Percentiles rank a stretch among this genome's conserved stretches.
These are phyloP conservation scores for Thera obeliscata DNA, from an alignment of 2,888 invertebrate species.

Conservation along the genomic window DNA sequence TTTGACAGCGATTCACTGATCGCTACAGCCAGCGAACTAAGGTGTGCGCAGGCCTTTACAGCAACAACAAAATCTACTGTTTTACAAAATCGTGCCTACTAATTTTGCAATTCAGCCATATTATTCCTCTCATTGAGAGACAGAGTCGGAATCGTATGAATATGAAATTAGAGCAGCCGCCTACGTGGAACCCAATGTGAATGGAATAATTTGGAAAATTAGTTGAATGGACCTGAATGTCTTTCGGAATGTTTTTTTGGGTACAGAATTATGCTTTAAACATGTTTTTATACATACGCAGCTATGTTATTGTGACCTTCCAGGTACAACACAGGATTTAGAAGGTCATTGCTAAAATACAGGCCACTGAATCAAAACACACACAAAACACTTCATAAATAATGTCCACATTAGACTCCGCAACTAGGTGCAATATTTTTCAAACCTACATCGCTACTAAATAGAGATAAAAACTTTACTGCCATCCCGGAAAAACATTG, in stretches of 20 bases:
- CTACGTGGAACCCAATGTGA: not conserved
- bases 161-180: constrained; percentile 19
- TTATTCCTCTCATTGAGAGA: constrained; percentile 14
- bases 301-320: not conserved
- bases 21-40: too few relatives aligned
- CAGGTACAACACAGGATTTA: too few relatives aligned
- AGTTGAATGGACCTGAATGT: not conserved
- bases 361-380: too few relatives aligned
- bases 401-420: too few relatives aligned
- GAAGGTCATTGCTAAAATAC: too few relatives aligned
- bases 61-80: constrained; percentile 4
- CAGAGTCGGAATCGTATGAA: constrained; percentile 22
- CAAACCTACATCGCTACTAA: constrained; percentile 35
- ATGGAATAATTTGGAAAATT: constrained; percentile 19
- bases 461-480: constrained; percentile 36
- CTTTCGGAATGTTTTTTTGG: not conserved
- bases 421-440: constrained; percentile 4
- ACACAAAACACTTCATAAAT: too few relatives aligned
- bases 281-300: not conserved
- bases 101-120: constrained; percentile 26
- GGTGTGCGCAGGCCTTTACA: too few relatives aligned
- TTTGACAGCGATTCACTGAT: too few relatives aligned
- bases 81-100: constrained; percentile 17
- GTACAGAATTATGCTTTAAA: not conserved
- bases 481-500: constrained; percentile 39